Percentiles rank a stretch among this genome's conserved stretches.
These are phyloP conservation scores for Apamea epomidion DNA, from an alignment of 2,888 invertebrate species.

Conservation along the genomic window DNA sequence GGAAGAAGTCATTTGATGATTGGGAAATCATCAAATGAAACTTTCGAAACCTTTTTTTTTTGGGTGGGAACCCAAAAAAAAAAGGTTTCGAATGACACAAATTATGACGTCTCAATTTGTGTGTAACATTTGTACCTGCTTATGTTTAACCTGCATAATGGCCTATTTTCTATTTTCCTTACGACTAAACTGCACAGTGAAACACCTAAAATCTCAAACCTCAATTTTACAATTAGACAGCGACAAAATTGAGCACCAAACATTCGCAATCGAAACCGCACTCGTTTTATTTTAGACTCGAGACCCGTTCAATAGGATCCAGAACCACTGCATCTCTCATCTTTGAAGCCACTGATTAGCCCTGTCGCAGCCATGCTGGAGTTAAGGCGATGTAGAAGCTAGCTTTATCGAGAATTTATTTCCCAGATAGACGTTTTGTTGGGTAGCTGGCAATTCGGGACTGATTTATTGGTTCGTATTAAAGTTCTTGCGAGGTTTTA, in stretches of 20 bases:
- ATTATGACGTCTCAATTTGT: no score
- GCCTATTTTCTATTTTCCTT: neutral
- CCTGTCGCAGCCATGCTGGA: constrained; percentile 64
- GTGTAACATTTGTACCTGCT: no score
- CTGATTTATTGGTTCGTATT: neutral
- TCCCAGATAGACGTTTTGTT: neutral
- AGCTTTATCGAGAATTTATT: constrained; percentile 20
- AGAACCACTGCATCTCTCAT: constrained; percentile 65
- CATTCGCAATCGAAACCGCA: constrained; percentile 38
- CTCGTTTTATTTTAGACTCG: constrained; percentile 56
- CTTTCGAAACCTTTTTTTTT: no score
- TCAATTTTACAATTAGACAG: constrained; percentile 47
- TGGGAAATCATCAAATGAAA: no score
- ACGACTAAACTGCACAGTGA: neutral
- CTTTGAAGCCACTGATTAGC: constrained; percentile 63
- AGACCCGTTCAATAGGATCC: constrained; percentile 52
- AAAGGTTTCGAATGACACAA: no score
- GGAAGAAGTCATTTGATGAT: no score
- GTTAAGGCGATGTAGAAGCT: constrained; percentile 55
- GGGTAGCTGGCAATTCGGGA: neutral
- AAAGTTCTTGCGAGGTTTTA: neutral
- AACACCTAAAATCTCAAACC: neutral
- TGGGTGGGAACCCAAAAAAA: no score
- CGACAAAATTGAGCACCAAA: constrained; percentile 28
- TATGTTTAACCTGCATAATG: neutral